Evolutionary conservation across 2,113 vertebrate genomes (phyloP).

Genomic region (Hystrix brachyura): DNA sequence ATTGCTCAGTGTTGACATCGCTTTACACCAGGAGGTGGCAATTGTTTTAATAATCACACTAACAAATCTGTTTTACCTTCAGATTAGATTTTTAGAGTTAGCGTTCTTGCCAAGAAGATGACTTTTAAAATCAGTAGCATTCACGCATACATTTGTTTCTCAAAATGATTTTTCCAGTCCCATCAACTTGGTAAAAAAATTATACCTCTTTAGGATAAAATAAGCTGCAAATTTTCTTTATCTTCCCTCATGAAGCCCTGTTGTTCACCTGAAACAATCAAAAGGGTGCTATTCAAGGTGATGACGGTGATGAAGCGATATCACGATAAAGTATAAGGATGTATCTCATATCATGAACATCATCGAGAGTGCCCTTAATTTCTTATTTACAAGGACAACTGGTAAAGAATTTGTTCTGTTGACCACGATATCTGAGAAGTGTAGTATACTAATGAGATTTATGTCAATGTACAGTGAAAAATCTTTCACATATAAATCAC

Average conservation of each 20-base stretch:
- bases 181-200: not conserved
- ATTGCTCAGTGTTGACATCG: slow-evolving; percentile 82
- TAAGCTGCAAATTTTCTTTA: slow-evolving; percentile 4
- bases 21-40: slow-evolving; percentile 84
- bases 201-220: not conserved
- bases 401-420: not conserved
- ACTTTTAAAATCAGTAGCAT: slow-evolving; percentile 71
- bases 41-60: slow-evolving; percentile 86
- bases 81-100: slow-evolving; percentile 69
- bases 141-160: slow-evolving; percentile 32
- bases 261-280: slow-evolving; percentile 1
- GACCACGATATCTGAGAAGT: slow-evolving; percentile 20
- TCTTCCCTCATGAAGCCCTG: not conserved
- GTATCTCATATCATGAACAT: not conserved
- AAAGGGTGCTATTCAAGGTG: not conserved
- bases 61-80: slow-evolving; percentile 83
- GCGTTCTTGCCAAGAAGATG: slow-evolving; percentile 70
- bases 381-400: not conserved
- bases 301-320: not conserved
- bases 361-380: not conserved
- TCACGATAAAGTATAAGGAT: not conserved
- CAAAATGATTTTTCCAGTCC: slow-evolving; percentile 39
- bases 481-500: slow-evolving; percentile 38
- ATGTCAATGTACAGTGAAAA: slow-evolving; percentile 27
- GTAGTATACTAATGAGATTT: not conserved